Conservation (phyloP, 2,113 vertebrate species). For the Pterophyllum scalare region DNA sequence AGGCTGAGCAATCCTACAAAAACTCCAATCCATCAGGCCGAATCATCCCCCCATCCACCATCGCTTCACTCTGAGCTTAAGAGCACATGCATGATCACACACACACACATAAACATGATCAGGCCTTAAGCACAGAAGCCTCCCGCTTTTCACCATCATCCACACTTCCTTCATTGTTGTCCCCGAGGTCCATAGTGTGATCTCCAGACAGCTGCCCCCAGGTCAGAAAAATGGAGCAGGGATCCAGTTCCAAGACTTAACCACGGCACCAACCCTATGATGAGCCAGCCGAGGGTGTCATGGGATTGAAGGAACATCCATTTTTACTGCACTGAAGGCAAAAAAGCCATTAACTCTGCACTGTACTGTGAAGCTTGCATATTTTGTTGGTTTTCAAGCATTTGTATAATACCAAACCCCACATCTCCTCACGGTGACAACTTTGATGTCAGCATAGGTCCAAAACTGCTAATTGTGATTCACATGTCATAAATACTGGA, state of each 20-base stretch:
- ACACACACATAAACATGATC: background rate
- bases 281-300: background rate
- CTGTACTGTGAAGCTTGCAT: background rate
- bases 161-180: constrained; percentile 18
- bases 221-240: background rate
- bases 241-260: background rate
- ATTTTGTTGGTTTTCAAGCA: too few relatives aligned
- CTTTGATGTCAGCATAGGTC: too few relatives aligned
- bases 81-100: constrained; percentile 6
- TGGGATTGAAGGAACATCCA: background rate
- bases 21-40: background rate
- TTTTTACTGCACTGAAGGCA: background rate
- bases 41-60: background rate
- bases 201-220: background rate
- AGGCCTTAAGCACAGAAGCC: background rate
- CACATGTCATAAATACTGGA: too few relatives aligned
- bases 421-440: too few relatives aligned
- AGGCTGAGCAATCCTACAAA: background rate
- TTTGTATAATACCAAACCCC: too few relatives aligned
- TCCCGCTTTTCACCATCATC: background rate
- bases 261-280: background rate
- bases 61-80: constrained; percentile 24
- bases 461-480: too few relatives aligned
- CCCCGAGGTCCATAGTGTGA: background rate
- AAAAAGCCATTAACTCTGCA: background rate